phyloP scores from a whole-genome alignment of 2,888 invertebrate species.

The Chrysotoxum bicinctum region DNA sequence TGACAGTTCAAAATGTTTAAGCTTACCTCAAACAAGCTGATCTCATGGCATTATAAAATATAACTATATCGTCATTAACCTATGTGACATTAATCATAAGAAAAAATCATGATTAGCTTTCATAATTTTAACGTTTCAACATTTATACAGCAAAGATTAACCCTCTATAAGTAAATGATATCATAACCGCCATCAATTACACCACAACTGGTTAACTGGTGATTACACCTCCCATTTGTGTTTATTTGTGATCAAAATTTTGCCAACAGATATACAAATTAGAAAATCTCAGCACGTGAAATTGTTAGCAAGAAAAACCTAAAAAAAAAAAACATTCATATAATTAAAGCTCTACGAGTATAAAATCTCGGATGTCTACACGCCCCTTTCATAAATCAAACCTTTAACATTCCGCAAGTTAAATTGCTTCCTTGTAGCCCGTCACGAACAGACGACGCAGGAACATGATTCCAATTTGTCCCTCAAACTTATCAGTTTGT shows the following conservation, averaged over 20 bases:
- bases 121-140: neutral
- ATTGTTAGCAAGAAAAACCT: neutral
- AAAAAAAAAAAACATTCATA: neutral
- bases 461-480: slow-evolving; percentile 21
- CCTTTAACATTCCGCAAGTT: neutral
- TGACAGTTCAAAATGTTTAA: neutral
- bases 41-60: neutral
- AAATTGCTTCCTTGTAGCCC: neutral
- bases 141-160: neutral
- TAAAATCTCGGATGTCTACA: slow-evolving; percentile 16
- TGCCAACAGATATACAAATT: slow-evolving; percentile 18
- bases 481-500: slow-evolving; percentile 3
- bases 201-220: neutral
- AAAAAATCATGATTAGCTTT: neutral
- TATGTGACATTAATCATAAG: neutral
- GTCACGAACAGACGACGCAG: neutral
- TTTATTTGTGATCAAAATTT: slow-evolving; percentile 7
- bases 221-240: neutral
- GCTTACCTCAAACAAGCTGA: neutral
- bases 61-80: neutral
- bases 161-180: neutral
- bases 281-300: neutral
- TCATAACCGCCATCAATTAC: slow-evolving; percentile 23
- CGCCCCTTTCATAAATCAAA: slow-evolving; percentile 28
- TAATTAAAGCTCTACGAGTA: neutral